A percentile compares a stretch with the other conserved stretches of the same genome.
phyloP scores from a whole-genome alignment of 53 echinoderm and acorn worm genomes.

The Patiria pectinifera region DNA sequence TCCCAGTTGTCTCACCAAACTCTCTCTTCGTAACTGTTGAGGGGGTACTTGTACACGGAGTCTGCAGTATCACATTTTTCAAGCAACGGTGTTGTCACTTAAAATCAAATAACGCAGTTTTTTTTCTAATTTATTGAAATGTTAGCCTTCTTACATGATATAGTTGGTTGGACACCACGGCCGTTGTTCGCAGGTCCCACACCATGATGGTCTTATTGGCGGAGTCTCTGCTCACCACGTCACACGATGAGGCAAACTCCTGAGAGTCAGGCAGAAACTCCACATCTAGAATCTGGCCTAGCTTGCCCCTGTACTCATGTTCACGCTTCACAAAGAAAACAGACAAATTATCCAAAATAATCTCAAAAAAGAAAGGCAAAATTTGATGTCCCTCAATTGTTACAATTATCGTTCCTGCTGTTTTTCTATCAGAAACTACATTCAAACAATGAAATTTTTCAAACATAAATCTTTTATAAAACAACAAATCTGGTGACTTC shows the following conservation, averaged over 20 bases:
- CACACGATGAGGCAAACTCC: slow-evolving; percentile 89
- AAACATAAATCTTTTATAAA: too few species aligned
- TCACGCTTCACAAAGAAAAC: not conserved
- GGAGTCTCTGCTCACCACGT: slow-evolving; percentile 86
- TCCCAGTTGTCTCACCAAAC: too few species aligned
- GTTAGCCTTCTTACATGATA: slow-evolving; percentile 82
- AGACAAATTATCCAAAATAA: not conserved
- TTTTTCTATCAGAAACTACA: too few species aligned
- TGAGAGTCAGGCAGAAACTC: slow-evolving; percentile 79
- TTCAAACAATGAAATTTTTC: too few species aligned
- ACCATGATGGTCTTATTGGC: slow-evolving; percentile 91
- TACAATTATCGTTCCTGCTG: too few species aligned
- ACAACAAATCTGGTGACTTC: too few species aligned
- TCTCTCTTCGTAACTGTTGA: too few species aligned
- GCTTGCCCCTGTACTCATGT: slow-evolving; percentile 57
- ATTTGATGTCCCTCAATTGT: not conserved
- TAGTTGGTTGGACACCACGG: slow-evolving; percentile 96
- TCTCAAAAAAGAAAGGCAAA: not conserved
- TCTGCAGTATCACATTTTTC: too few species aligned
- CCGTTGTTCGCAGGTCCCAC: slow-evolving; percentile 87
- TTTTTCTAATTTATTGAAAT: not conserved
- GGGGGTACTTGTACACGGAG: too few species aligned
- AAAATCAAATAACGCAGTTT: not conserved
- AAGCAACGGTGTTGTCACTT: too few species aligned
- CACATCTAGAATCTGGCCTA: slow-evolving; percentile 87